Evolutionary conservation across 2,797 vertebrate genomes (phyloP), one percentile per base, ranked within the genome.

Genomic region (Tympanoctomys barrerae): DNA sequence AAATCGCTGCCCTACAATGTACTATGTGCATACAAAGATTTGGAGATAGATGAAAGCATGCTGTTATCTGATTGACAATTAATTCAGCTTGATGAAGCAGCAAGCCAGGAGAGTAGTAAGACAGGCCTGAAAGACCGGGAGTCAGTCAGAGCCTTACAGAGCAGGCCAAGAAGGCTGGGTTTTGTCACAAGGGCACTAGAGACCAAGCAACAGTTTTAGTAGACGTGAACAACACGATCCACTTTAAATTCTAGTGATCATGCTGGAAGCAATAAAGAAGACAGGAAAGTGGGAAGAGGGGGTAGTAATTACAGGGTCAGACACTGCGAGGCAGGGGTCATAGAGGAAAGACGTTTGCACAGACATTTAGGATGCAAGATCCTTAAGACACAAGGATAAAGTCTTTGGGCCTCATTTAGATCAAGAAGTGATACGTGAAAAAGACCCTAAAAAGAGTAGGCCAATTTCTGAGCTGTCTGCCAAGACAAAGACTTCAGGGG

Each of bases 1-100:
- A 87, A 92, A 94, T 28, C 21, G 22, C 70, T 88, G 22, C 89
- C 75, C 70, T 91, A 87, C 62, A 95, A 79, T n/a, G 26, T 5
- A 64, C 9, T 57, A 28, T 3, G 24, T 26, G 71, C 83, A 66
- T 49, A 39, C 13, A 73, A 46, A 78, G 66, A 13, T 54, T 59
- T 52, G 62, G 57, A 81, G 49, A 83, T 52, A 64, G 90, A 80
- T 26, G 61, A 75, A 73, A 90, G 70, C 10, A 62, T 16, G 26
- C 18, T 62, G 12, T 33, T 82, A 91, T 89, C 90, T 90, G 85
- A 90, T 31, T 39, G 52, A 5, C 0, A 49, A 54, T 18, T 62
- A 82, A 84, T 81, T 90, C 46, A 33, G 59, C 49, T 5, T 87
- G 64, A 90, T 3, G 46, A 88, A 66, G 46, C 52, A 77, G 87